Conservation (phyloP, 2,113 vertebrate genomes). For the Trichomycterus rosablanca region DNA sequence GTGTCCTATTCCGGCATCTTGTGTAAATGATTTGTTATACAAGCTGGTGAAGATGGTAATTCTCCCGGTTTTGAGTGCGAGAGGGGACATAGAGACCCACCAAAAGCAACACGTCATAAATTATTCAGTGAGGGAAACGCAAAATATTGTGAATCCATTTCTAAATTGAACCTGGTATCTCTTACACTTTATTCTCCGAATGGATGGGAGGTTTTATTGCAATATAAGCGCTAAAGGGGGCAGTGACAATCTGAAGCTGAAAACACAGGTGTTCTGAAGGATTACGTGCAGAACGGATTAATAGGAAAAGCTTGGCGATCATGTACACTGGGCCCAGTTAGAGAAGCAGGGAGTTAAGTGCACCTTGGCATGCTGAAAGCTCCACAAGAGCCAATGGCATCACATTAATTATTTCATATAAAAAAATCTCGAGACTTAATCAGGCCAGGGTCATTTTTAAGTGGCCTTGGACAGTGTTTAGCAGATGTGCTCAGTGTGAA, state of each 20-base stretch:
- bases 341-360: constrained; percentile 18
- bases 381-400: constrained; percentile 39
- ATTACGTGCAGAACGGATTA: constrained; percentile 25
- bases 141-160: too few relatives aligned
- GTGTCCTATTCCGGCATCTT: too few relatives aligned
- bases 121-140: too few relatives aligned
- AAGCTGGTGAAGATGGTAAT: too few relatives aligned
- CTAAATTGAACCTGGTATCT: constrained; percentile 20
- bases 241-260: constrained; percentile 38
- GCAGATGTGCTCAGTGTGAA: constrained; percentile 50
- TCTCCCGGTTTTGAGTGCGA: too few relatives aligned
- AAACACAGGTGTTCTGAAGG: constrained; percentile 29
- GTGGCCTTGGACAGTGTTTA: constrained; percentile 42
- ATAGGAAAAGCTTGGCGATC: constrained; percentile 48
- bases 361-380: constrained; percentile 33
- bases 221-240: constrained; percentile 1
- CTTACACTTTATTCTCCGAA: constrained; percentile 21
- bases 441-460: constrained; percentile 28
- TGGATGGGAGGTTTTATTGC: neutral
- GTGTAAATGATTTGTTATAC: too few relatives aligned
- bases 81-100: too few relatives aligned
- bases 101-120: too few relatives aligned
- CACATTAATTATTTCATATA: constrained; percentile 51
- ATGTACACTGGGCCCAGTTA: constrained; percentile 27
- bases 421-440: constrained; percentile 61